Evolutionary conservation across 2,797 vertebrate genomes (phyloP).

Genomic region (Eurystomus glaucurus): DNA sequence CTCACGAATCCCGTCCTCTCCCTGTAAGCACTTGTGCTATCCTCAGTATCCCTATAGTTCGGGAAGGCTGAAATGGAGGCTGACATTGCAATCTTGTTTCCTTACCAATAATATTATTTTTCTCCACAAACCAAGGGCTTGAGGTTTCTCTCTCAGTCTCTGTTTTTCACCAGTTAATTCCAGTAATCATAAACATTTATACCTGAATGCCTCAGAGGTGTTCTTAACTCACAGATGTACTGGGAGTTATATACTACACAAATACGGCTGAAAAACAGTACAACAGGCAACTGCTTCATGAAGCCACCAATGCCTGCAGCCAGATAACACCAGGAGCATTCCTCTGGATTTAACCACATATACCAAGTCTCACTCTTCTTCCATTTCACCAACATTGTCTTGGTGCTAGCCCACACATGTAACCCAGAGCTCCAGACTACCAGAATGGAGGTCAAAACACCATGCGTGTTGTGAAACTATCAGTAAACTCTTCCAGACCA

Average conservation of each 20-base stretch:
- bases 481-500: neutral
- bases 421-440: neutral
- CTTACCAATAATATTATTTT: neutral
- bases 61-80: neutral
- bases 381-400: accelerated
- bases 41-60: neutral
- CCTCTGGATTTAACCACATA: neutral
- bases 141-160: neutral
- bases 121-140: neutral
- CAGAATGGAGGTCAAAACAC: neutral
- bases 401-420: accelerated
- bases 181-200: neutral
- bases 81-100: neutral
- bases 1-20: neutral
- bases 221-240: neutral
- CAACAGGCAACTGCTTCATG: neutral
- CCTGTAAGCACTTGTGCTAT: neutral
- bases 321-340: neutral
- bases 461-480: neutral
- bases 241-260: neutral
- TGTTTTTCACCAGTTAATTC: neutral
- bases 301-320: neutral
- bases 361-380: neutral
- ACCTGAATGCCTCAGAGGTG: neutral
- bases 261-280: neutral